phyloP scores from a whole-genome alignment of 2,113 vertebrate genomes.

The Corydoras sp. region DNA sequence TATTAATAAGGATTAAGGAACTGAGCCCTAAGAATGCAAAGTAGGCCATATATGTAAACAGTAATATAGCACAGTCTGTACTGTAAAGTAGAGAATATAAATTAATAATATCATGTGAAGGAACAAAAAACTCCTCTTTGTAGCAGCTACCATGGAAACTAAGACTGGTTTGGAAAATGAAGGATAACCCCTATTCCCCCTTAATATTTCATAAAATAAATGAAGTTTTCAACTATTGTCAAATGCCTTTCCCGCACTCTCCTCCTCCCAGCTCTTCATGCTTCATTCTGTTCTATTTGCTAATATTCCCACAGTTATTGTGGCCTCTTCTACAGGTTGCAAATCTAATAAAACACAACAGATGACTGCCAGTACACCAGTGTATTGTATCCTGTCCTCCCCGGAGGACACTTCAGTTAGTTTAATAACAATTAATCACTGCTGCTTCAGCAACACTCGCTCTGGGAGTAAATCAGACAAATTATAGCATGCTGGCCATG shows the following conservation, averaged over 20 bases:
- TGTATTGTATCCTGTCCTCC: conserved; percentile 21
- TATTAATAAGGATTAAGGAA: conserved; percentile 19
- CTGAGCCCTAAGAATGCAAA: conserved; percentile 3
- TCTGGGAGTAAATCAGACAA: conserved; percentile 32
- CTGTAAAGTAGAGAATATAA: conserved; percentile 24
- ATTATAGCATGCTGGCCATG: conserved; percentile 10
- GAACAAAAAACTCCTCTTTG: conserved; percentile 36
- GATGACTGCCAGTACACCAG: conserved; percentile 45
- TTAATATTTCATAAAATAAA: conserved; percentile 39
- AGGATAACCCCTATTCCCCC: conserved; percentile 9
- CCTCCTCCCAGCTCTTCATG: no score
- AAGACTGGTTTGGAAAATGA: conserved; percentile 22
- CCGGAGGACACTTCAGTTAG: conserved; percentile 28
- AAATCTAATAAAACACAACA: conserved; percentile 50
- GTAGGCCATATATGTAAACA: conserved; percentile 5
- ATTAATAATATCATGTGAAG: conserved; percentile 30
- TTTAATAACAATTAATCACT: conserved; percentile 39
- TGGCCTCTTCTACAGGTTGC: conserved; percentile 44
- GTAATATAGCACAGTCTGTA: conserved; percentile 8
- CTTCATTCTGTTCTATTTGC: conserved; percentile 35
- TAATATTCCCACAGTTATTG: conserved; percentile 39
- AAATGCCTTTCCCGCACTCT: not conserved
- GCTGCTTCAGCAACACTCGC: not conserved
- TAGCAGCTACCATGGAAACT: conserved; percentile 51
- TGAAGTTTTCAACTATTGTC: conserved; percentile 43